These are phyloP conservation scores for Misgurnus anguillicaudatus DNA, from an alignment of 2,113 vertebrate genomes.

Conservation along the genomic window DNA sequence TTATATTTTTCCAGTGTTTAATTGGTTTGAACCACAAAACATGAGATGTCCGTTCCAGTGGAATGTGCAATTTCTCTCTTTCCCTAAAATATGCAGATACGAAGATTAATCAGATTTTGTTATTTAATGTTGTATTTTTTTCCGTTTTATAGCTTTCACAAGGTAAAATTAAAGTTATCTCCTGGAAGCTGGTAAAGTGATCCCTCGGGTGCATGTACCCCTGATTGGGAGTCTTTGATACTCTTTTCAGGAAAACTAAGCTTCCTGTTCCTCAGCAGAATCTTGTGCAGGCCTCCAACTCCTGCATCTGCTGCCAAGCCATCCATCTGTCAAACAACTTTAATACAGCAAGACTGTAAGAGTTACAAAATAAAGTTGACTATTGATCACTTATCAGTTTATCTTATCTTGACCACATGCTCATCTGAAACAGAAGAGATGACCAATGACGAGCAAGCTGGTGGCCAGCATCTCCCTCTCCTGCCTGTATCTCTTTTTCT, in stretches of 20 bases:
- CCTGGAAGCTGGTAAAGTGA: too few species aligned
- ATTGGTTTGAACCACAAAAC: too few species aligned
- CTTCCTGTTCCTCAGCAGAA: neutral
- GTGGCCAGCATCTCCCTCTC: conserved; percentile 64
- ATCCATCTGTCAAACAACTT: conserved; percentile 1
- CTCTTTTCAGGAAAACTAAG: conserved; percentile 12
- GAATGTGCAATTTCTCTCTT: too few species aligned
- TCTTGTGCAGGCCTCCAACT: conserved; percentile 18
- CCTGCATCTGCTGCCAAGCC: neutral
- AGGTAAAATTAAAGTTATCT: too few species aligned
- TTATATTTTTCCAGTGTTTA: too few species aligned
- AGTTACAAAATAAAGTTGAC: neutral
- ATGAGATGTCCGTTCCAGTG: too few species aligned
- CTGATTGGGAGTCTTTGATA: neutral
- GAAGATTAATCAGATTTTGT: too few species aligned
- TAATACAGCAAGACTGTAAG: neutral
- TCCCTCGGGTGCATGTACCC: too few species aligned
- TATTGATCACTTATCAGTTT: conserved; percentile 13
- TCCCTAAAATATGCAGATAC: too few species aligned
- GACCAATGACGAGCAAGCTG: conserved; percentile 59
- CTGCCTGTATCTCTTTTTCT: conserved; percentile 45
- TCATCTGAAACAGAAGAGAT: neutral
- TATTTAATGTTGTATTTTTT: too few species aligned
- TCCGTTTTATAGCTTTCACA: too few species aligned
- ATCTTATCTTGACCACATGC: conserved; percentile 10